Evolutionary conservation across 1,140 invertebrate genomes (phyloP), one percentile per base, ranked within the genome.

Genomic region (Cylas formicarius): DNA sequence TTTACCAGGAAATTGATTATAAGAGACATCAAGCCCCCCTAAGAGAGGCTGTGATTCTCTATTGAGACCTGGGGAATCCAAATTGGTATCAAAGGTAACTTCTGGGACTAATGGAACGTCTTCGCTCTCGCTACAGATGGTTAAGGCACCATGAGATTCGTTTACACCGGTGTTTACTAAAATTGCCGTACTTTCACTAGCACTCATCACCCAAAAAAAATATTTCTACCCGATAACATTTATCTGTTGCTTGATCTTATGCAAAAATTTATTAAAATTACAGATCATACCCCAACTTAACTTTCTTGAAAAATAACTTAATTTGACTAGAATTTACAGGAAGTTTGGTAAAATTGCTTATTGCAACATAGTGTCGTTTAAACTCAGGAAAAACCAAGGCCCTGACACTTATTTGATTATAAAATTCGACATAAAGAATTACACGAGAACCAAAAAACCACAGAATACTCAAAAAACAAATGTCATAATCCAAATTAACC

Each of bases 31-130:
- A 50, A 80, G 70, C 71, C 81, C 79, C 68, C 84, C 81, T 18
- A 91, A 75, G 50, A 92, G 77, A 63, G 89, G 88, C 73, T 91
- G 87, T 66, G 85, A 88, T 75, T 92, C 89, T 61, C 86, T 75
- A 67, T 84, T 83, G 42, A 78, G 76, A 23, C 81, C 78, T 62
- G 80, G 74, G 22, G 82, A 82, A 76, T 83, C 81, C 76, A 82
- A 76, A 69, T 73, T 72, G 67, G 72, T 67, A 54, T 74, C 75
- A 58, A 76, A 76, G n/a, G 65, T 72, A 44, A 79, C 74, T 59
- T 81, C 79, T 44, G 76, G 76, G 48, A 79, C 72, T 66, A 82
- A 72, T 67, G 75, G 73, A 60, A 74, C 74, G 65, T 78, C 79
- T 64, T 80, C 81, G 55, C 72, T 50, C 41, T 61, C 60, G 50